Conservation (phyloP, 2,113 vertebrate species). For the Calonectris borealis region DNA sequence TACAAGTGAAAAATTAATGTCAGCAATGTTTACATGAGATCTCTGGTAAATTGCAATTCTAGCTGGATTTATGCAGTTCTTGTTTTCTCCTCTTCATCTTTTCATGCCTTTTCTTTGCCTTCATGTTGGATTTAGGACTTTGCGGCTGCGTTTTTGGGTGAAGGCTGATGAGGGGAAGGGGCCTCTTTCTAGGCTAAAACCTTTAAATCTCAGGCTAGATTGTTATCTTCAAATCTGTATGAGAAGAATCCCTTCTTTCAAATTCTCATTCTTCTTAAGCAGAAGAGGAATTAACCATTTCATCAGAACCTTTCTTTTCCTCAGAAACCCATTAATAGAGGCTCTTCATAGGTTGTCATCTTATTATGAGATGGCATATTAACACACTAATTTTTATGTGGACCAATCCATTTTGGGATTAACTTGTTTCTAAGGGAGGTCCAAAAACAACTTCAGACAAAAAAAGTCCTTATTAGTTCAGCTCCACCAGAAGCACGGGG, state of each 20-base stretch:
- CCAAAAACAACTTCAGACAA: not conserved
- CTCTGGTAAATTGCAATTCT: not conserved
- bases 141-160: not conserved
- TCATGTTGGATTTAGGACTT: not conserved
- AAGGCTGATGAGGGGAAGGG: not conserved
- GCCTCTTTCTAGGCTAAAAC: not conserved
- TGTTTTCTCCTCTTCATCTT: not conserved
- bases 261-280: not conserved
- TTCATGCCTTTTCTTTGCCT: not conserved
- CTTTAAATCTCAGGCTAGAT: not conserved
- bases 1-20: not conserved
- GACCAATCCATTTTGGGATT: not conserved
- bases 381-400: not conserved
- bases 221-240: not conserved
- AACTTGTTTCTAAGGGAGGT: not conserved
- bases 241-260: not conserved
- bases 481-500: not conserved
- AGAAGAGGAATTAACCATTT: not conserved
- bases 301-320: not conserved
- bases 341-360: accelerated
- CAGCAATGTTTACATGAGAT: not conserved
- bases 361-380: not conserved
- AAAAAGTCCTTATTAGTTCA: not conserved
- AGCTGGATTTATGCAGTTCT: not conserved
- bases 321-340: not conserved